phyloP scores from a whole-genome alignment of 2,888 invertebrate species.

The Eristalis intricaria region DNA sequence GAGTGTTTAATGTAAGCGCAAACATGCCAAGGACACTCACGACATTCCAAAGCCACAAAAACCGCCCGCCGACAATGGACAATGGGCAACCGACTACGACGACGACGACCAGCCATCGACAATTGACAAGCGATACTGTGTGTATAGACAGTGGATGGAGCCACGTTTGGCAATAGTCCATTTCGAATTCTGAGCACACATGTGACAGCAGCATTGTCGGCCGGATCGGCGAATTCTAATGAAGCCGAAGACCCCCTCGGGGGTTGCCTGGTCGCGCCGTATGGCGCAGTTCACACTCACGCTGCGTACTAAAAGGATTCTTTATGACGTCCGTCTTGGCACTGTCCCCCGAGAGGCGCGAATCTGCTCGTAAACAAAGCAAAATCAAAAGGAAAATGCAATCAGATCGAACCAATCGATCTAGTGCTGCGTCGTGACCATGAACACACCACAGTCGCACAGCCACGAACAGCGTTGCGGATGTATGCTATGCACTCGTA shows the following conservation, averaged over 20 bases:
- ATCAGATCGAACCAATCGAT: not conserved
- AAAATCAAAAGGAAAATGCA: not conserved
- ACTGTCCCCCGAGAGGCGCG: not conserved
- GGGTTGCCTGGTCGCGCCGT: not conserved
- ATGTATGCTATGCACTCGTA: not conserved
- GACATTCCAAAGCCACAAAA: slow-evolving; percentile 4
- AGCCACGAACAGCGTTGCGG: not conserved
- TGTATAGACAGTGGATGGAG: too few relatives aligned
- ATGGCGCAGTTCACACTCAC: not conserved
- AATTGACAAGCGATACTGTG: not conserved
- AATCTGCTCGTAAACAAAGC: too few relatives aligned
- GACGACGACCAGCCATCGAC: not conserved
- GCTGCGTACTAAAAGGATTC: slow-evolving; percentile 14
- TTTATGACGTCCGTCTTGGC: not conserved
- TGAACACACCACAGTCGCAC: not conserved
- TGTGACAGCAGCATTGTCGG: not conserved
- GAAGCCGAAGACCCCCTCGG: not conserved
- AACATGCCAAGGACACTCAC: slow-evolving; percentile 26
- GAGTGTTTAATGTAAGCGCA: not conserved
- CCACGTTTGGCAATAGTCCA: slow-evolving; percentile 11
- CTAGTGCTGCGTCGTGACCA: not conserved
- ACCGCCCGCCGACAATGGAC: not conserved
- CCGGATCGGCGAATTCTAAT: slow-evolving; percentile 21
- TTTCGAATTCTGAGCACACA: slow-evolving; percentile 4
- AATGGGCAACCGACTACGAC: not conserved